Percentiles rank a stretch among this genome's conserved stretches.
Evolutionary conservation across 2,113 vertebrate species (phyloP).

Genomic region (Gallinago media): DNA sequence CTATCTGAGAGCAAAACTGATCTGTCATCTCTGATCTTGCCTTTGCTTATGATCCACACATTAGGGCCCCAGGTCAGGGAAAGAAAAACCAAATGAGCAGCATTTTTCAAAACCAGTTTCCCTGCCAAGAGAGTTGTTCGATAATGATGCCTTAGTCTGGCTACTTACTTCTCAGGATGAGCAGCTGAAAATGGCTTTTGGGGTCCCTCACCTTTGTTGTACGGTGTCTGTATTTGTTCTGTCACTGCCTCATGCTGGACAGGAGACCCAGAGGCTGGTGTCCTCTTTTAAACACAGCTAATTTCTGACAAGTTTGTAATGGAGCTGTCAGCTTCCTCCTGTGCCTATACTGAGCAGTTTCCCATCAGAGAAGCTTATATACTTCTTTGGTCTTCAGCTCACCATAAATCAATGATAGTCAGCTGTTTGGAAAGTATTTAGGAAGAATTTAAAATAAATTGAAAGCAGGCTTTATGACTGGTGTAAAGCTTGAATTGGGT

Average conservation of each 20-base stretch:
- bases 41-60: conserved; percentile 20
- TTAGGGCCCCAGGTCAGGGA: background rate
- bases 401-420: background rate
- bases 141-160: conserved; percentile 26
- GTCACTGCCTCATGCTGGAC: background rate
- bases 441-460: background rate
- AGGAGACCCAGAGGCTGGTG: background rate
- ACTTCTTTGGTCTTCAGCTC: background rate
- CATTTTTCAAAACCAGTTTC: conserved; percentile 48
- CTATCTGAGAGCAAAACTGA: conserved; percentile 27
- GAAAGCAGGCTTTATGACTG: background rate
- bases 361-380: background rate
- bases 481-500: background rate
- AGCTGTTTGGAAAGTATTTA: background rate
- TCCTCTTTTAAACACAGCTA: background rate
- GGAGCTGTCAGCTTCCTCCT: conserved; percentile 10
- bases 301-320: background rate
- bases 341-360: background rate
- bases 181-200: background rate
- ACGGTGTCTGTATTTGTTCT: background rate
- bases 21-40: conserved; percentile 47
- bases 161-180: background rate
- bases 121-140: background rate
- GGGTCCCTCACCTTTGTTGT: background rate
- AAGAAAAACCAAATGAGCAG: conserved; percentile 35